Evolutionary conservation across 2,888 invertebrate species (phyloP).

Genomic region (Ophonus ardosiacus): DNA sequence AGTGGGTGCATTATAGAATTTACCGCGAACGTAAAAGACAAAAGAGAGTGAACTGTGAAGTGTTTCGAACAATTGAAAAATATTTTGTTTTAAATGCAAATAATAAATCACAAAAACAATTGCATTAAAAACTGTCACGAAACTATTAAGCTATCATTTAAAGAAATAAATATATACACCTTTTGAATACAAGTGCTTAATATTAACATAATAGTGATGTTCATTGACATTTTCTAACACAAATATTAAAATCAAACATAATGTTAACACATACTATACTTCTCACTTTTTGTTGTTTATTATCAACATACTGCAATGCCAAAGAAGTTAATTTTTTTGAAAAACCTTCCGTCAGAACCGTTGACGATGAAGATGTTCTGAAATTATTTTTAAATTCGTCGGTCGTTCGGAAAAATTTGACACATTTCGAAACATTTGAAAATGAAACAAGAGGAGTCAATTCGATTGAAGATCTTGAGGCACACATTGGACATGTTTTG

Average conservation of each 20-base stretch:
- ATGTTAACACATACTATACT: constrained; percentile 20
- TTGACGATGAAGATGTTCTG: constrained; percentile 40
- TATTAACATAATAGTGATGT: constrained; percentile 26
- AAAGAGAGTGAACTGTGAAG: not conserved
- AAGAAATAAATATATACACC: not conserved
- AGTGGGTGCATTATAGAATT: not conserved
- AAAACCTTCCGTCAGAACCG: not conserved
- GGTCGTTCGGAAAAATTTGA: not conserved
- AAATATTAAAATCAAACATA: not conserved
- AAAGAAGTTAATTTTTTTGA: constrained; percentile 34
- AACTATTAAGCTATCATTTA: constrained; percentile 6
- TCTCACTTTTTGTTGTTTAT: not conserved
- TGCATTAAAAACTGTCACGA: not conserved
- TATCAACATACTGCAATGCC: constrained; percentile 28
- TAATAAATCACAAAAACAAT: not conserved
- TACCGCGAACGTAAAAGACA: not conserved
- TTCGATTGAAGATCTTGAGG: constrained; percentile 59
- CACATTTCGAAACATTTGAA: constrained; percentile 38
- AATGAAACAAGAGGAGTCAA: constrained; percentile 24
- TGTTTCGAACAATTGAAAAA: not conserved
- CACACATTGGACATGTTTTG: constrained; percentile 62
- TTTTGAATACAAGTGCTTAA: not conserved
- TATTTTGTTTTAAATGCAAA: not conserved
- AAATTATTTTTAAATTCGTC: constrained; percentile 33
- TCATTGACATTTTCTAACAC: not conserved